phyloP scores from a whole-genome alignment of 2,797 vertebrate species.

The Notamacropus eugenii region DNA sequence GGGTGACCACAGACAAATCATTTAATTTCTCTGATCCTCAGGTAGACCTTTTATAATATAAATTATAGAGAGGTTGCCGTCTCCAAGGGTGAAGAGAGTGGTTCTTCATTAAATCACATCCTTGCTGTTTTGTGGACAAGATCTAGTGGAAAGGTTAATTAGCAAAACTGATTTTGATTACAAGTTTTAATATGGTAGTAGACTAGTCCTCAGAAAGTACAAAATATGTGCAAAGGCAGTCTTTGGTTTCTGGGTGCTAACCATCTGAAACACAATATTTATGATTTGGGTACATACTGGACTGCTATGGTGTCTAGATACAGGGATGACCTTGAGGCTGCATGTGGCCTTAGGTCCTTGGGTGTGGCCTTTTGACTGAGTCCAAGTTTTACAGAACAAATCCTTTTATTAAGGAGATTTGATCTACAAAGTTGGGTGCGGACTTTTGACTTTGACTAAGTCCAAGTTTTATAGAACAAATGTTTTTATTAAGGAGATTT shows the following conservation, averaged over 20 bases:
- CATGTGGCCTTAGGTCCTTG: too few species aligned
- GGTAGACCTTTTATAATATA: background rate
- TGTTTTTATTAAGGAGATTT: too few species aligned
- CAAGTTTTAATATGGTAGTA: background rate
- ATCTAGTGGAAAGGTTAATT: background rate
- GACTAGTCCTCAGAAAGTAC: background rate
- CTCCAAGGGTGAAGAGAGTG: background rate
- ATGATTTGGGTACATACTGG: background rate
- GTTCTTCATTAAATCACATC: background rate
- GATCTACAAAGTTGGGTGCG: too few species aligned
- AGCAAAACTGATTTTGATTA: background rate
- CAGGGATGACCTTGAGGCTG: too few species aligned
- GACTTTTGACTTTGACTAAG: too few species aligned
- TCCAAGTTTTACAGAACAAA: too few species aligned
- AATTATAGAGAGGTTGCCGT: background rate
- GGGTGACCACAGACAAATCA: background rate
- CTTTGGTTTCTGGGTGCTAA: background rate
- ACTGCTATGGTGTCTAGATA: too few species aligned
- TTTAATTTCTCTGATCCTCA: background rate
- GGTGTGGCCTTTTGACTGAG: too few species aligned
- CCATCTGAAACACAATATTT: background rate
- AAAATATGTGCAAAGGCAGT: background rate
- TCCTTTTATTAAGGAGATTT: too few species aligned
- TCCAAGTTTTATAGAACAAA: too few species aligned
- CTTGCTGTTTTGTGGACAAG: background rate